phyloP scores from a whole-genome alignment of 1,140 invertebrate genomes.

The Microvelia longipes region DNA sequence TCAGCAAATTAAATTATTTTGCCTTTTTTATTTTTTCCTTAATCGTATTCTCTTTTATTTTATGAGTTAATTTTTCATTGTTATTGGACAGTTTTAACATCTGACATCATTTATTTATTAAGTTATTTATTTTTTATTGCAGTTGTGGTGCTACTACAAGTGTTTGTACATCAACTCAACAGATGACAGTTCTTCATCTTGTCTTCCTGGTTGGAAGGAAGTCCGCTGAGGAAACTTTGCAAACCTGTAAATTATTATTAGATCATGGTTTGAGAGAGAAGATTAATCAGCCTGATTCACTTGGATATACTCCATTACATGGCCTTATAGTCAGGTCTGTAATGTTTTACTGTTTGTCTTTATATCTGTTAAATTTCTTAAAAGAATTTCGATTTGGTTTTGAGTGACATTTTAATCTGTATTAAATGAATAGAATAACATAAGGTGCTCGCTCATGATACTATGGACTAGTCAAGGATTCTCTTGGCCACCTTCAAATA shows the following conservation, averaged over 20 bases:
- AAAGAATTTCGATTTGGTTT: too few relatives aligned
- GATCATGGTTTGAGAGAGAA: constrained; percentile 50
- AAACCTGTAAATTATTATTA: constrained; percentile 44
- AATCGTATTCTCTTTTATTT: too few relatives aligned
- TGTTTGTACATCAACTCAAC: constrained; percentile 52
- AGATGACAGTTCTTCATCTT: constrained; percentile 54
- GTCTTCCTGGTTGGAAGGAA: constrained; percentile 46
- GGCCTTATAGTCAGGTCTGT: constrained; percentile 42
- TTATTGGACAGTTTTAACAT: too few relatives aligned
- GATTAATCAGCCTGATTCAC: constrained; percentile 53
- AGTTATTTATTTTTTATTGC: constrained; percentile 7
- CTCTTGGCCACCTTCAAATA: too few relatives aligned
- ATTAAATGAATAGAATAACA: too few relatives aligned
- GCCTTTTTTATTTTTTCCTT: too few relatives aligned
- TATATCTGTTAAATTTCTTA: neutral
- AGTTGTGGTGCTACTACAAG: constrained; percentile 44
- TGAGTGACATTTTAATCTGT: too few relatives aligned
- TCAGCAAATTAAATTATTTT: too few relatives aligned
- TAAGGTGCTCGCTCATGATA: too few relatives aligned
- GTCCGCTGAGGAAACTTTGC: constrained; percentile 49
- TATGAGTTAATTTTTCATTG: too few relatives aligned
- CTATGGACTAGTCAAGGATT: too few relatives aligned
- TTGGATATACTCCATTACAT: constrained; percentile 47
- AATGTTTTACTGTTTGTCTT: neutral
- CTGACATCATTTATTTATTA: too few relatives aligned